Percentiles rank a stretch among this genome's conserved stretches.
phyloP scores from a whole-genome alignment of 2,113 vertebrate genomes.

The Dinomys branickii region DNA sequence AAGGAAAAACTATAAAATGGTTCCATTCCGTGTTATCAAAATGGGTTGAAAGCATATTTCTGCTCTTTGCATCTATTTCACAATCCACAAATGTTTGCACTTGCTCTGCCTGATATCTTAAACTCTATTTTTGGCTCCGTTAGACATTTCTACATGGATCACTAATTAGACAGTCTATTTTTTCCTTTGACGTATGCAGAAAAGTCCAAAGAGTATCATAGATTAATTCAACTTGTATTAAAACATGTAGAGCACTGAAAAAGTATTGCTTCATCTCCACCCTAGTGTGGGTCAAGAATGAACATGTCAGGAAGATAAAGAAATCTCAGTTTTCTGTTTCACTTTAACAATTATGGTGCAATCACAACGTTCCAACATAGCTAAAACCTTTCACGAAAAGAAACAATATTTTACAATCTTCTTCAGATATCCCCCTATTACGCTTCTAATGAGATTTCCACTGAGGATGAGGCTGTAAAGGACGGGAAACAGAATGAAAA shows the following conservation, averaged over 20 bases:
- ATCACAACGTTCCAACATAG: neutral
- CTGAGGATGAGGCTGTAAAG: neutral
- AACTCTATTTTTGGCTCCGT: neutral
- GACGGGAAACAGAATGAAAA: neutral
- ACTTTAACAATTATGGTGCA: neutral
- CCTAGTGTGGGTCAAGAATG: neutral
- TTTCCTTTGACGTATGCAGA: neutral
- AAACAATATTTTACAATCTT: neutral
- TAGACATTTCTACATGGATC: neutral
- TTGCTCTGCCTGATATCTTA: neutral
- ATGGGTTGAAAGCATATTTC: constrained; percentile 26
- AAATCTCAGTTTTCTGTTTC: neutral
- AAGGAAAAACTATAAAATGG: constrained; percentile 4
- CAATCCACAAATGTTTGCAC: neutral
- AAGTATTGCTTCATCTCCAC: neutral
- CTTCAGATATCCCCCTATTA: neutral
- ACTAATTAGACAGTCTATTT: constrained; percentile 8
- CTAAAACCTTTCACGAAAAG: neutral
- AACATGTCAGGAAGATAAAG: constrained; percentile 2
- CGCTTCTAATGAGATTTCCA: neutral
- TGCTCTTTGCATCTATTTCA: neutral
- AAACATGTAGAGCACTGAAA: neutral
- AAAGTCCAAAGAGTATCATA: constrained; percentile 31
- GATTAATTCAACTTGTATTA: neutral
- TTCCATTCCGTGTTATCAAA: constrained; percentile 36